Conservation (phyloP, 2,113 vertebrate species). For the Arizona elegans region DNA sequence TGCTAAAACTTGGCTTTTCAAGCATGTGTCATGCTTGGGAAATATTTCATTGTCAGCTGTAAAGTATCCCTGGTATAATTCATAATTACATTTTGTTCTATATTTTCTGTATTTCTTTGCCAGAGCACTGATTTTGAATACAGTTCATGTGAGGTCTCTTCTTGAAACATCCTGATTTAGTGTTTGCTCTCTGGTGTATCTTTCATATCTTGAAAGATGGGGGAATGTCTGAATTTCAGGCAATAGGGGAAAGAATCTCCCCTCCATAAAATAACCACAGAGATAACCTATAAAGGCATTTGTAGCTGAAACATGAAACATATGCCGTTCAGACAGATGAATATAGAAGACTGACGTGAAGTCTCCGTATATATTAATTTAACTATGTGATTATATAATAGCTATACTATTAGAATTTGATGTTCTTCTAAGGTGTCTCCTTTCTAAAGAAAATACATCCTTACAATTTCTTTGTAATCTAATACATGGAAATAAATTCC, state of each 20-base stretch:
- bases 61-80: not conserved
- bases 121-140: not conserved
- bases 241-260: too few relatives aligned
- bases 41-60: not conserved
- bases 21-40: conserved; percentile 36
- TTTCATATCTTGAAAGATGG: not conserved
- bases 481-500: not conserved
- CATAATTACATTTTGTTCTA: not conserved
- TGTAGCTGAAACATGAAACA: accelerated
- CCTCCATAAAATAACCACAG: not conserved
- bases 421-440: not conserved
- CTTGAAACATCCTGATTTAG: not conserved
- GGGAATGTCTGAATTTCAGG: not conserved
- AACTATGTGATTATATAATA: not conserved
- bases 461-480: not conserved
- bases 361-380: not conserved
- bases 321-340: not conserved
- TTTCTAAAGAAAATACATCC: not conserved
- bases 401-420: not conserved
- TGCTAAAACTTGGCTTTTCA: not conserved
- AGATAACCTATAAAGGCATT: accelerated
- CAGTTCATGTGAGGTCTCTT: not conserved
- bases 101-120: not conserved
- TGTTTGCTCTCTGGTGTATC: accelerated
- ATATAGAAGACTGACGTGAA: not conserved